Evolutionary conservation across 2,888 invertebrate species (phyloP).

Genomic region (Catocala nupta): DNA sequence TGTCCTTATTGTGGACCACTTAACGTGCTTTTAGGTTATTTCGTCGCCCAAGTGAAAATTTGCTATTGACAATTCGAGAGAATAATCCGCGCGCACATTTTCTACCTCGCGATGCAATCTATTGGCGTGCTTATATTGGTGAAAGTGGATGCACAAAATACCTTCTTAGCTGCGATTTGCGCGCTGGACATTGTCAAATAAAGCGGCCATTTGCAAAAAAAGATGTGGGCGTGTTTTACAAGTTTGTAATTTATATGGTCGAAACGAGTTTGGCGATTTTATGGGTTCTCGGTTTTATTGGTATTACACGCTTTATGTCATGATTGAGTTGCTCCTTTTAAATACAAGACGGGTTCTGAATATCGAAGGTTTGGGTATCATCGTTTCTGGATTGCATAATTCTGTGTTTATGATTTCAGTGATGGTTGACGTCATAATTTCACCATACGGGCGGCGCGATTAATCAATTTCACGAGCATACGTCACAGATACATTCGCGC

Average conservation of each 20-base stretch:
- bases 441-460: constrained; percentile 47
- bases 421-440: constrained; percentile 54
- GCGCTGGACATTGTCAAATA: constrained; percentile 60
- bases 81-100: constrained; percentile 61
- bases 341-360: constrained; percentile 8
- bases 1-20: constrained; percentile 9
- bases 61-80: constrained; percentile 55
- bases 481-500: constrained; percentile 43
- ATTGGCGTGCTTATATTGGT: constrained; percentile 78
- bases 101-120: constrained; percentile 67
- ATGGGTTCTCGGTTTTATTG: constrained; percentile 48
- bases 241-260: constrained; percentile 45
- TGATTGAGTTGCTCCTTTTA: constrained; percentile 23
- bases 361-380: neutral
- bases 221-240: constrained; percentile 44
- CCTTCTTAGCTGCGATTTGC: constrained; percentile 61
- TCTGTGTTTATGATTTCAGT: constrained; percentile 14
- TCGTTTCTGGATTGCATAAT: constrained; percentile 16
- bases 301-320: constrained; percentile 49
- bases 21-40: constrained; percentile 11
- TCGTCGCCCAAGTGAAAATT: constrained; percentile 32
- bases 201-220: constrained; percentile 49
- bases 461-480: constrained; percentile 59
- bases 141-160: constrained; percentile 82
- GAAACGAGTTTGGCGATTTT: constrained; percentile 50